phyloP scores from a whole-genome alignment of 2,797 vertebrate genomes.

The Bufotes viridis region DNA sequence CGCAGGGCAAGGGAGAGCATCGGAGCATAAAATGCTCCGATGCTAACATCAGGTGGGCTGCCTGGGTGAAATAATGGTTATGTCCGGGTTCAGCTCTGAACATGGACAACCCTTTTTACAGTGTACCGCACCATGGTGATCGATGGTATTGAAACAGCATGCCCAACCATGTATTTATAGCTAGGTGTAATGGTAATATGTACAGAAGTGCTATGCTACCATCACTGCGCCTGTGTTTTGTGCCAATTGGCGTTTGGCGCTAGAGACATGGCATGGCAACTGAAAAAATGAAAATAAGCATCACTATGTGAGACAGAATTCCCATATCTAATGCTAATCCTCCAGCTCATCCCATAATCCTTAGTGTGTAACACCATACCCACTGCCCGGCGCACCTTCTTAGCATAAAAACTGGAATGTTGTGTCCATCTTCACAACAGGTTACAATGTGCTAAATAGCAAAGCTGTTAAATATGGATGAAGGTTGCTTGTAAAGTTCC shows the following conservation, averaged over 20 bases:
- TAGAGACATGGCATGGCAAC: slow-evolving; percentile 51
- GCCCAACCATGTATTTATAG: background rate
- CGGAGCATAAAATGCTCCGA: too few relatives aligned
- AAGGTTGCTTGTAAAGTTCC: slow-evolving; percentile 2
- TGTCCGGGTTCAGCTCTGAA: too few relatives aligned
- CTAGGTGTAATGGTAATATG: slow-evolving; percentile 33
- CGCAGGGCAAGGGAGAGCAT: too few relatives aligned
- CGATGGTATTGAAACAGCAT: too few relatives aligned
- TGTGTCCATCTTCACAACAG: slow-evolving; percentile 47
- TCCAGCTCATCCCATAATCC: slow-evolving; percentile 48
- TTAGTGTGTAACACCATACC: slow-evolving; percentile 25
- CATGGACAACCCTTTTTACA: too few relatives aligned
- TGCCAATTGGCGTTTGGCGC: slow-evolving; percentile 51
- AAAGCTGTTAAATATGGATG: slow-evolving; percentile 37
- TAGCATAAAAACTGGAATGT: slow-evolving; percentile 23
- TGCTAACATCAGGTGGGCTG: too few relatives aligned
- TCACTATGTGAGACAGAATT: slow-evolving; percentile 27
- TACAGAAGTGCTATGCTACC: slow-evolving; percentile 52
- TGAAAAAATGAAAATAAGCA: slow-evolving; percentile 60
- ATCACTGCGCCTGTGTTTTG: slow-evolving; percentile 54
- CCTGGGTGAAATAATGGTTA: too few relatives aligned
- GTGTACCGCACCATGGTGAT: too few relatives aligned
- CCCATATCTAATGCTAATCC: slow-evolving; percentile 59
- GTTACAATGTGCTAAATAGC: slow-evolving; percentile 35
- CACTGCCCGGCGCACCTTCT: slow-evolving; percentile 1